phyloP scores from a whole-genome alignment of 2,113 vertebrate species.

The Semnornis frantzii region DNA sequence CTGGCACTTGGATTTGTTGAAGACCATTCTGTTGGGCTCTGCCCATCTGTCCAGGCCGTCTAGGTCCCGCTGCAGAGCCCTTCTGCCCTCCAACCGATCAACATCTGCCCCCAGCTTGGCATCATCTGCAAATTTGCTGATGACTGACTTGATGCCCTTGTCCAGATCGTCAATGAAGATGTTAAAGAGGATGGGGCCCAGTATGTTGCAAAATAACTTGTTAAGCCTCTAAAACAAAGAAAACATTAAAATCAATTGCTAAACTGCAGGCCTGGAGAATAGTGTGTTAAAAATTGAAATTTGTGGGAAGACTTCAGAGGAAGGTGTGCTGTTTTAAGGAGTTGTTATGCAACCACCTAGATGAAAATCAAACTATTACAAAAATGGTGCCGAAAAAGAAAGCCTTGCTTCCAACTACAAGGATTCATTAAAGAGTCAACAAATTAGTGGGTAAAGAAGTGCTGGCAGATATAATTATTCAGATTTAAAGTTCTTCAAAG shows the following conservation, averaged over 20 bases:
- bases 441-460: not conserved
- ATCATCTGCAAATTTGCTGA: no score
- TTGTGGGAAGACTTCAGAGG: not conserved
- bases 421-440: not conserved
- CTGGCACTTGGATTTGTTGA: no score
- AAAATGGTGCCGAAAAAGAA: not conserved
- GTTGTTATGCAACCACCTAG: conserved; percentile 28
- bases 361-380: conserved; percentile 38
- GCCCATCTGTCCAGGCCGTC: no score
- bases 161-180: no score
- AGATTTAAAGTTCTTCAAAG: not conserved
- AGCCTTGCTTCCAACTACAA: not conserved
- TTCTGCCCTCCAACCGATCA: no score
- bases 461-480: conserved; percentile 3
- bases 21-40: no score
- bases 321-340: conserved; percentile 27
- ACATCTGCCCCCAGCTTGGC: no score
- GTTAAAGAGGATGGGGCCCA: no score
- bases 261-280: not conserved
- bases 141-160: no score
- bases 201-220: not conserved
- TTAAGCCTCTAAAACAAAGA: not conserved
- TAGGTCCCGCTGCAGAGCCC: no score
- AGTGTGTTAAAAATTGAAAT: conserved; percentile 21
- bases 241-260: not conserved